Evolutionary conservation across 2,888 invertebrate species (phyloP), one percentile per base, ranked within the genome.

Genomic region (Crepidodera aurea): DNA sequence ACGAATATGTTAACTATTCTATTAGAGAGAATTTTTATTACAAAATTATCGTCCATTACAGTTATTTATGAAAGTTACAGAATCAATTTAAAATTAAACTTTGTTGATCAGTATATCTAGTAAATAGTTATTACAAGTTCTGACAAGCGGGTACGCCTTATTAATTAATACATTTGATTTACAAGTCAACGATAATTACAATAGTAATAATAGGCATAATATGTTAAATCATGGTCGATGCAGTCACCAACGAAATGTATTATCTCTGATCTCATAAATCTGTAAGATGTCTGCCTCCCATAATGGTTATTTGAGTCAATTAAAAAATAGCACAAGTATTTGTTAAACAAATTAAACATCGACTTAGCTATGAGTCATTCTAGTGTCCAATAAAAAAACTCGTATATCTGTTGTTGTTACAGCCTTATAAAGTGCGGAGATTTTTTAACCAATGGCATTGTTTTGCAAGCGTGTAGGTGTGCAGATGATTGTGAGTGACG

Each of bases 271-370:
- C 46, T 46, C 22, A 46, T 25, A 25, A 50, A 50, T 29, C 50
- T n/a, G n/a, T 15, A 22, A 25, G 29, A 48, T 7, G 48, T 29
- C 12, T 13, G 13, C 1, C 18, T 1, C 1, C 13, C 12, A 27
- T 27, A 13, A 46, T 27, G 10, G 46, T 13, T n/a, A 50, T 50
- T 50, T 50, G 18, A 50, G 25, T 51, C 22, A 51, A 58, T 55
- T 55, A 40, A 40, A 22, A 46, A 55, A 50, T 40, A 50, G 40
- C 51, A n/a, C 25, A 48, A 51, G 40, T 55, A 56, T 61, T 61
- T 61, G 44, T 61, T 61, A 48, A 61, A 50, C 60, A 61, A 61
- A 61, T 61, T 61, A 56, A 12, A 42, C 51, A 50, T 12, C 13
- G 12, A 12, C 10, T 8, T 34, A 37, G 27, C 55, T 34, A 18